Evolutionary conservation across 1,140 invertebrate genomes (phyloP), one percentile per base, ranked within the genome.

Genomic region (Muscidifurax raptorellus): DNA sequence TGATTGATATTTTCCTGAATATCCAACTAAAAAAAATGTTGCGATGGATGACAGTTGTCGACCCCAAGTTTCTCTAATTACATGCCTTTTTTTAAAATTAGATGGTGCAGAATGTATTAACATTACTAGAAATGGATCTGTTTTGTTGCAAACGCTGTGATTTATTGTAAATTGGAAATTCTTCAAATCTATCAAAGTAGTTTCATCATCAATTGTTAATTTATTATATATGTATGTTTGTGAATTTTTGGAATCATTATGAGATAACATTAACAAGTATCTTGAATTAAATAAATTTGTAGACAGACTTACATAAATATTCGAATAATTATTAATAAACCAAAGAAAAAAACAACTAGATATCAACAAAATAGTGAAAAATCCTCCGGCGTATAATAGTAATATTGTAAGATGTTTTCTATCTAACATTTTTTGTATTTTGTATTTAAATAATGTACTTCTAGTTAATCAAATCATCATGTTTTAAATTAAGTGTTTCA

Each of bases 41-140:
- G 94, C 92, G 1, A 94, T 59, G 90, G 91, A 64, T 88, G 90
- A 15, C 85, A 89, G 77, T 22, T 91, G 87, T 83, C 90, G 90
- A 5, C 94, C 96, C 96, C 96, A 97, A 0, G 96, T 97, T 59
- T 94, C 92, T 2, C 96, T 91, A 28, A 97, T 95, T 0, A 94
- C 88, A 10, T 93, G 89, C 15, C 96, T 93, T 87, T 96, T 95
- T 0, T 91, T 91, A 32, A 92, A 92, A 90, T 97, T 96, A 15
- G 86, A 86, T 0, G 96, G 95, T 2, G 95, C 95, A 1, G 96
- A 96, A 87, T 97, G 95, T 3, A 97, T 93, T 67, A 97, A 88
- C 30, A 96, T 94, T 13, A 97, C 87, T 40, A 96, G 86, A 30
- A 95, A 88, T 13, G 94, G 94, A 32, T 88, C 92, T 47, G 86